Evolutionary conservation across 2,113 vertebrate species (phyloP), one percentile per base, ranked within the genome.

Genomic region (Muntiacus reevesi): DNA sequence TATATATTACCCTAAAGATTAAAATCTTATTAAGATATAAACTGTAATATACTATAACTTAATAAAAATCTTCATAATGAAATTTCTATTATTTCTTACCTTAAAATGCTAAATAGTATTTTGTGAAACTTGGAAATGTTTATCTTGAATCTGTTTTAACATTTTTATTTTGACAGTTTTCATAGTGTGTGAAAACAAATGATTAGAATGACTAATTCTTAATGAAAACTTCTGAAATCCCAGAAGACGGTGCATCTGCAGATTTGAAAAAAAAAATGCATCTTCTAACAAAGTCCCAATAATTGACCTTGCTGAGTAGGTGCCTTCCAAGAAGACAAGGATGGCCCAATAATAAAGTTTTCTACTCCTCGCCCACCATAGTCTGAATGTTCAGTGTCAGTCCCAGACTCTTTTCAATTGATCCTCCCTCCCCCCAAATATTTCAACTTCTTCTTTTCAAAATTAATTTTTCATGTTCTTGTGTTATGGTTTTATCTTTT

Each of bases 21-120:
- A 91, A 88, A 64, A 57, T 55, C 76, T 54, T 88, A 30, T 79
- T 79, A 96, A 45, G 19, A 96, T 36, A 83, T 47, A 90, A 83
- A 79, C 28, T 97, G 76, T 97, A 82, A 74, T 71, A 64, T 90
- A 27, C 82, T 78, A 8, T 97, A 93, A 96, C 84, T 97, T 97
- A 98, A 98, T 98, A 98, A 98, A 97, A 93, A 67, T 90, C 62
- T 91, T 95, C 43, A 28, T 47, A 89, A 85, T 79, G 90, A 87
- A 95, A 62, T 84, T 83, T 87, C 45, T 89, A 6, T 57, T 67
- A 60, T 87, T 96, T 97, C 50, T 91, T 97, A 92, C 54, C 60
- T 97, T 94, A 93, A 94, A 95, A 86, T 90, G 43, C 43, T 97
- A 67, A 25, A 28, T 96, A 89, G 95, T 95, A 57, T 62, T 88